These are phyloP conservation scores for Anarhynchus alexandrinus DNA, from an alignment of 2,113 vertebrate species.

Conservation along the genomic window DNA sequence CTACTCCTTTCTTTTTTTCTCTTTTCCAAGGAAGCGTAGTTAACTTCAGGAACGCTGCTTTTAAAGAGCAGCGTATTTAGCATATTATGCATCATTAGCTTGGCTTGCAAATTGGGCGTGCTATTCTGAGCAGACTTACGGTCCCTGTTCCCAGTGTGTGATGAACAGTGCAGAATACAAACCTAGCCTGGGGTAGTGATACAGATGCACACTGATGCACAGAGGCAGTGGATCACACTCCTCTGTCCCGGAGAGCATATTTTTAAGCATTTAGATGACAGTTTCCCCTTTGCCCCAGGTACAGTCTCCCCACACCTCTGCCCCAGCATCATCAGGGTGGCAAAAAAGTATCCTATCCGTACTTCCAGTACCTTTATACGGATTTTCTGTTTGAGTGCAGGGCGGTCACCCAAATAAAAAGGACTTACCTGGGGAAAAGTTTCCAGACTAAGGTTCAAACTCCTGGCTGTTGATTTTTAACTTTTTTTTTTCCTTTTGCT, in stretches of 20 bases:
- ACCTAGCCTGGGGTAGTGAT: neutral
- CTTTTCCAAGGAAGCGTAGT: neutral
- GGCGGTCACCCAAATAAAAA: neutral
- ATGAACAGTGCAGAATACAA: neutral
- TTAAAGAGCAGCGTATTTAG: neutral
- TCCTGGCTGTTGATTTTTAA: neutral
- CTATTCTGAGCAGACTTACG: neutral
- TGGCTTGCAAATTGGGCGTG: neutral
- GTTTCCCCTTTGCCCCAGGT: neutral
- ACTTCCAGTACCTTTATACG: neutral
- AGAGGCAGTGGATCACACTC: neutral
- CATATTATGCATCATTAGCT: neutral
- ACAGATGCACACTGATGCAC: neutral
- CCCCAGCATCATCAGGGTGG: neutral
- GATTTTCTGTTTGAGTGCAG: neutral
- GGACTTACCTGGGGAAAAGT: neutral
- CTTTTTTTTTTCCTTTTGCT: neutral
- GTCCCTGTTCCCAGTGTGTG: neutral
- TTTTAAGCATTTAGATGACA: neutral
- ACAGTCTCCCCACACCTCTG: neutral
- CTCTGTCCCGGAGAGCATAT: neutral
- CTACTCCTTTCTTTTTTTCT: neutral
- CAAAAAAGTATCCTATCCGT: neutral
- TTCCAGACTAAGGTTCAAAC: neutral
- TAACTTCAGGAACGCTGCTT: neutral